A percentile compares a stretch with the other conserved stretches of the same genome.
Conservation (phyloP, 2,797 vertebrate genomes). For the Poecilia gillii region DNA sequence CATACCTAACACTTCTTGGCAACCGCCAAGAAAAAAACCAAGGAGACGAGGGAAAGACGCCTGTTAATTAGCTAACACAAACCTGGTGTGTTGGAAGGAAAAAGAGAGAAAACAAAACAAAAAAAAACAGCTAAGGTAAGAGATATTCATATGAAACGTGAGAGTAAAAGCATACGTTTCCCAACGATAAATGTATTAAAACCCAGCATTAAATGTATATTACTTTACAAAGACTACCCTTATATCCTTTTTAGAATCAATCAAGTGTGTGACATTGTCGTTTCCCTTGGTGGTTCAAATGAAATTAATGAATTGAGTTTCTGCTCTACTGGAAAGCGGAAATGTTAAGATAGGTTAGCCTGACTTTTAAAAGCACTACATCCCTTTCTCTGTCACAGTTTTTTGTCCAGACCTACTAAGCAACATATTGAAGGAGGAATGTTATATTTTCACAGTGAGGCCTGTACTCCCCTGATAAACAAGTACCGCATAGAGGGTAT, state of each 20-base stretch:
- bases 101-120: not conserved
- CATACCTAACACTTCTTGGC: too few species aligned
- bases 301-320: not conserved
- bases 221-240: not conserved
- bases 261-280: not conserved
- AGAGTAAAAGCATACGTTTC: not conserved
- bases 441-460: not conserved
- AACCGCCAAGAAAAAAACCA: too few species aligned
- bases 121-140: not conserved
- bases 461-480: not conserved
- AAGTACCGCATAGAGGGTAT: not conserved
- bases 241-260: not conserved
- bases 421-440: not conserved
- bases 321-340: not conserved
- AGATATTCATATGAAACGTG: not conserved
- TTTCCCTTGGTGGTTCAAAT: not conserved
- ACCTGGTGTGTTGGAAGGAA: not conserved
- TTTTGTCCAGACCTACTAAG: not conserved
- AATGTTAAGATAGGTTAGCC: not conserved
- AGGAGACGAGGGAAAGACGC: too few species aligned
- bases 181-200: not conserved
- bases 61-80: not conserved
- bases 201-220: not conserved
- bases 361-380: not conserved
- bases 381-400: conserved; percentile 1